phyloP scores from a whole-genome alignment of 2,113 vertebrate species.

The Macroglossus sobrinus region DNA sequence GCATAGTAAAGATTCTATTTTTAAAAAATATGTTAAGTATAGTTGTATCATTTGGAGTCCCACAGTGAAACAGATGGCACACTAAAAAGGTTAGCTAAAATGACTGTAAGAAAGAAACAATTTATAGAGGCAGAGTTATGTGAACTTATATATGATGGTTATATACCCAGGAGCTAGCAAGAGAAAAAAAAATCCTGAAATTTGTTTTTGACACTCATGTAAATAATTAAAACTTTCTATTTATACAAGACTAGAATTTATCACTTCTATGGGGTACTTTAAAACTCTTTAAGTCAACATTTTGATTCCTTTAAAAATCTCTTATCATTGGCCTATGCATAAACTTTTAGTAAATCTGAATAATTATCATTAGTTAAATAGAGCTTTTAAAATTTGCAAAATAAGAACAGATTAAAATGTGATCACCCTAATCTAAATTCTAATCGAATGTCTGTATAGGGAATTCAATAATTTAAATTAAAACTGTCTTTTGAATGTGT shows the following conservation, averaged over 20 bases:
- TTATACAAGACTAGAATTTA: not conserved
- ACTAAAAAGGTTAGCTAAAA: not conserved
- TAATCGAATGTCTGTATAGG: conserved; percentile 56
- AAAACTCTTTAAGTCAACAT: not conserved
- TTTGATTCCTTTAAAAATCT: not conserved
- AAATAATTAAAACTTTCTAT: not conserved
- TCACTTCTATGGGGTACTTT: not conserved
- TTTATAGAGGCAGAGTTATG: not conserved
- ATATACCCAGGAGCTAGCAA: not conserved
- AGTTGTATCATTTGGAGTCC: not conserved
- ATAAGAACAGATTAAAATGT: conserved; percentile 63
- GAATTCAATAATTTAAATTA: conserved; percentile 48
- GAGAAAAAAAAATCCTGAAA: not conserved
- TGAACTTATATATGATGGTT: not conserved
- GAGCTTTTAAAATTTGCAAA: conserved; percentile 20
- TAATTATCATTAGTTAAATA: conserved; percentile 42
- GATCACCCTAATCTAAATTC: conserved; percentile 60
- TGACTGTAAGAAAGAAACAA: not conserved
- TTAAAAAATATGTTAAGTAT: not conserved
- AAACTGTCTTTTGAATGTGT: not conserved
- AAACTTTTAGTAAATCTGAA: conserved; percentile 9
- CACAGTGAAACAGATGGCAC: not conserved
- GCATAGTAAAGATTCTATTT: not conserved
- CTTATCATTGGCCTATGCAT: not conserved
- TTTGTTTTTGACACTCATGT: not conserved